Conservation (phyloP, 2,888 invertebrate species). For the Limnephilus marmoratus region DNA sequence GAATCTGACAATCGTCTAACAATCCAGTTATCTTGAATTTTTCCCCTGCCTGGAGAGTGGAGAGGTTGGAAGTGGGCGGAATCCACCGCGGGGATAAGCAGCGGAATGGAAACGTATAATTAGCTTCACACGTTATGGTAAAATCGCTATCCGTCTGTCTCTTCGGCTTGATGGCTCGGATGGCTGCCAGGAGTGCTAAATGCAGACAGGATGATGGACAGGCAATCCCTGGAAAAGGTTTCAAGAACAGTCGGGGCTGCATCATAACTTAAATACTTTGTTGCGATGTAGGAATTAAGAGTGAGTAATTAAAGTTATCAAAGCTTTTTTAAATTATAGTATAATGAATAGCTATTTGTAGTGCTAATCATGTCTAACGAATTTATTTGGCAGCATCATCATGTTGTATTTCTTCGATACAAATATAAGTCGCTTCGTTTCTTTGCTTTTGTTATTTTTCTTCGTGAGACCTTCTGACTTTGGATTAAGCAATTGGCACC, state of each 20-base stretch:
- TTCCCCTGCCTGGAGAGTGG: background rate
- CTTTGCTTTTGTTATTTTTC: too few species aligned
- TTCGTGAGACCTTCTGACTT: too few species aligned
- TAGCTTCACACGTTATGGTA: slow-evolving; percentile 44
- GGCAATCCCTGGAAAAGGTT: background rate
- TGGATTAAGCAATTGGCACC: too few species aligned
- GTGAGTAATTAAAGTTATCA: background rate
- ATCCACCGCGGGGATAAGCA: slow-evolving; percentile 26
- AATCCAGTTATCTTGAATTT: slow-evolving; percentile 34
- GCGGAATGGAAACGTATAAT: slow-evolving; percentile 36
- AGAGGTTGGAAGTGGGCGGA: slow-evolving; percentile 3
- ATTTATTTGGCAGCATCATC: background rate
- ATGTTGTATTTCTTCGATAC: background rate
- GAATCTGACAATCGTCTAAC: background rate
- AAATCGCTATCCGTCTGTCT: slow-evolving; percentile 29
- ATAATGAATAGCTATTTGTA: background rate
- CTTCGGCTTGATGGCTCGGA: background rate
- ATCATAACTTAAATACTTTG: background rate
- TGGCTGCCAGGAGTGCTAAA: slow-evolving; percentile 29
- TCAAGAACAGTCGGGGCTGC: background rate
- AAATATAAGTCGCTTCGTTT: background rate
- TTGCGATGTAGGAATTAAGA: background rate
- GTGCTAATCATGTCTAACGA: background rate
- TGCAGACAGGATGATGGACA: slow-evolving; percentile 20
- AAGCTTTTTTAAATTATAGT: background rate